Evolutionary conservation across 2,113 vertebrate genomes (phyloP).

Genomic region (Donacobius atricapilla): DNA sequence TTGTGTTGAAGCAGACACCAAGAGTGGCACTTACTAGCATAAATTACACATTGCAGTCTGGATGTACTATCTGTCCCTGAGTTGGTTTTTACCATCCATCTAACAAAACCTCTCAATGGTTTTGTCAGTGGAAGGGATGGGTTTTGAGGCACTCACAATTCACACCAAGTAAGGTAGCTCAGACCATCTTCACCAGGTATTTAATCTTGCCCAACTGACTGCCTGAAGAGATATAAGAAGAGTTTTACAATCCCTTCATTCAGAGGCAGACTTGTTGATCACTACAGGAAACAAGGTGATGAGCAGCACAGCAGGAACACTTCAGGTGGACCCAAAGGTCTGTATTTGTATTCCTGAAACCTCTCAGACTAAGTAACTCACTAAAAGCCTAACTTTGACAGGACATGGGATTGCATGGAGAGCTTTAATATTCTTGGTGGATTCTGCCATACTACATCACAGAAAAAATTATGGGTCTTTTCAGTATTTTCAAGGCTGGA

Average conservation of each 20-base stretch:
- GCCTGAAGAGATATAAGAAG: not conserved
- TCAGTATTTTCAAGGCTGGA: not conserved
- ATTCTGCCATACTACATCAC: not conserved
- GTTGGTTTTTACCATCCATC: not conserved
- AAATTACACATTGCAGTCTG: not conserved
- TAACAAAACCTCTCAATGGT: not conserved
- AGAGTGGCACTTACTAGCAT: not conserved
- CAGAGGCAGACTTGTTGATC: not conserved
- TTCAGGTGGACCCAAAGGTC: not conserved
- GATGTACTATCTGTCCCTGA: not conserved
- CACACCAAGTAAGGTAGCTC: not conserved
- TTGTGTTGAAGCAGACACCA: not conserved
- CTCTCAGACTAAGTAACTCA: not conserved
- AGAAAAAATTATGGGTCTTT: not conserved
- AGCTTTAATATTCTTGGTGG: not conserved
- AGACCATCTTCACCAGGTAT: not conserved
- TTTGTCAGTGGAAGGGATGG: not conserved
- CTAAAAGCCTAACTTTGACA: not conserved
- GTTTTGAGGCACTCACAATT: not conserved
- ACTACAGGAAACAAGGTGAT: not conserved
- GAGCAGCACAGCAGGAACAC: not conserved
- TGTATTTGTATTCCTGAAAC: not conserved
- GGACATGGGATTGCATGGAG: not conserved
- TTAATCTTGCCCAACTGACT: not conserved
- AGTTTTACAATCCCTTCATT: not conserved